Evolutionary conservation across 2,888 invertebrate species (phyloP), one percentile per base, ranked within the genome.

Genomic region (Zhuqinia jingwanae): DNA sequence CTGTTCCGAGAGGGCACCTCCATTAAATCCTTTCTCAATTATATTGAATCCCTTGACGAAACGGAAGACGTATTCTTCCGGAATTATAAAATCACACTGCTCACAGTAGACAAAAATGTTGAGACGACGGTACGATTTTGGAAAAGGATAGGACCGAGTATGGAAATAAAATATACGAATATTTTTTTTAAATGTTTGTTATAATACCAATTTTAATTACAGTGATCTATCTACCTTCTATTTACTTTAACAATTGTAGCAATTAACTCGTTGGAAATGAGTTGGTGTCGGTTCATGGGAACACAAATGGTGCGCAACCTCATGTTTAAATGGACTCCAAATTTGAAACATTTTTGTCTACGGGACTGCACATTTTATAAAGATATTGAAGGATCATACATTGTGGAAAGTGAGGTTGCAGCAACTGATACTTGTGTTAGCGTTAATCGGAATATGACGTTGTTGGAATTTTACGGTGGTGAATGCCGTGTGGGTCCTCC

Each of bases 301-400:
- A 60, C 83, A 10, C 70, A 89, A 30, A 78, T 81, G 42, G 83
- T 88, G 10, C 80, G 89, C n/a, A 80, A 87, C 25, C 53, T 88
- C 0, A 75, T 89, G 53, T 88, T 89, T 56, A 80, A 73, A 11
- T 82, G 78, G 78, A 83, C 88, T 2, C 89, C 89, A 63, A 88
- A 87, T 15, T 53, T 89, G 20, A 75, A 53, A 11, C 78, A 60
- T 15, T 75, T 89, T 17, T 75, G 75, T 15, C 68, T 89, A 17
- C 87, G 83, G 56, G 87, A 89, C 27, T 87, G 87, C 30, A 81
- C 87, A n/a, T 89, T 89, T 50, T 89, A 88, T 30, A 81, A 87
- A 73, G 82, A 85, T 2, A 58, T 75, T 13, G 53, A 81, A 20
- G 78, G 76, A 0, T 77, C 80, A 1, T 84, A 70, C n/a, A 65